Percentiles rank a stretch among this genome's conserved stretches.
Evolutionary conservation across 37 sponge, comb jelly and placozoan genomes (phyloP).

Genomic region (Aphrocallistes beatrix): DNA sequence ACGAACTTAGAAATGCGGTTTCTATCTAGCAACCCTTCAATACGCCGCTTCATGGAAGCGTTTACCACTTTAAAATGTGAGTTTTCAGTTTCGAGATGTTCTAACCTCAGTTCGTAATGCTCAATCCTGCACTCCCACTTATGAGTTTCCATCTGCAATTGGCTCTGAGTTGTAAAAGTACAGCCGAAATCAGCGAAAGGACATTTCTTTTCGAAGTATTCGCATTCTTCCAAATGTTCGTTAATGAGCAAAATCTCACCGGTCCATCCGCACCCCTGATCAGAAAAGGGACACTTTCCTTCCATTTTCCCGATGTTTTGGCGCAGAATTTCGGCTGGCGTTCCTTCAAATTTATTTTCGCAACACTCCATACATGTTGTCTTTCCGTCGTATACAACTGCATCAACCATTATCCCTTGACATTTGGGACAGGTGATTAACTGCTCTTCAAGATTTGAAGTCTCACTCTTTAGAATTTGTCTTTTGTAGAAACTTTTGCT

Average conservation of each 20-base stretch:
- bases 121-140: not conserved
- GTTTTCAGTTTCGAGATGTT: not conserved
- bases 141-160: not conserved
- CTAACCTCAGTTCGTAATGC: not conserved
- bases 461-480: not conserved
- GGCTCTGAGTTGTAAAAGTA: not conserved
- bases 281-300: not conserved
- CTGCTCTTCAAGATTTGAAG: not conserved
- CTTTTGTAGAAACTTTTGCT: too few species aligned
- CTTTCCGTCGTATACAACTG: not conserved
- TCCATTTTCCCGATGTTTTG: not conserved
- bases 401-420: not conserved
- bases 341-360: not conserved
- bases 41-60: not conserved
- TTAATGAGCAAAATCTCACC: not conserved
- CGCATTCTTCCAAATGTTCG: not conserved
- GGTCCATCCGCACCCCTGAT: not conserved
- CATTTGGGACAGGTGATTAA: not conserved
- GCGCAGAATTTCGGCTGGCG: not conserved
- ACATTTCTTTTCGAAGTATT: not conserved
- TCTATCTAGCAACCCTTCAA: not conserved
- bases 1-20: not conserved
- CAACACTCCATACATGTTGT: not conserved
- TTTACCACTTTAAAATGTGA: not conserved
- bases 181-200: not conserved